phyloP scores from a whole-genome alignment of 1,140 invertebrate species.

The Bathynomus jamesi region DNA sequence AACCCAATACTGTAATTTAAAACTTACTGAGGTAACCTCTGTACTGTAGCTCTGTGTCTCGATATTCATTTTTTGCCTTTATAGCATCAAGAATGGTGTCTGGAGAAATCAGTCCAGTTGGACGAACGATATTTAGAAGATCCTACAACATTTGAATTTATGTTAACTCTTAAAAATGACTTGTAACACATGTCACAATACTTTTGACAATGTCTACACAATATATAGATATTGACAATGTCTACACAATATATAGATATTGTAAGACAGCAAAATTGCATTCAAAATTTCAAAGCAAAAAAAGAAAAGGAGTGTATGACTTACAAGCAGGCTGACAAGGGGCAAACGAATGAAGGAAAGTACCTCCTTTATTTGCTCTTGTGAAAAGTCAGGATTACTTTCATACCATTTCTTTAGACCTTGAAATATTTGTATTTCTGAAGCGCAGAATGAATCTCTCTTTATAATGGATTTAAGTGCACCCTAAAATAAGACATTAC shows the following conservation, averaged over 20 bases:
- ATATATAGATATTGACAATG: no score
- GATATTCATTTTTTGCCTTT: slow-evolving; percentile 65
- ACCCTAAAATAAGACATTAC: slow-evolving; percentile 45
- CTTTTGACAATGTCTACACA: no score
- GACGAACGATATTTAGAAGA: slow-evolving; percentile 75
- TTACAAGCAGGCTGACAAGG: slow-evolving; percentile 56
- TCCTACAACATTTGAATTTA: slow-evolving; percentile 54
- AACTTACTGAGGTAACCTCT: slow-evolving; percentile 60
- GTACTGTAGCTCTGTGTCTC: slow-evolving; percentile 55
- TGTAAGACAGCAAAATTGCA: no score
- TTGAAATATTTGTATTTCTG: slow-evolving; percentile 90
- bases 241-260: no score
- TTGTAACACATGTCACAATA: no score
- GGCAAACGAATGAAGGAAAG: slow-evolving; percentile 63
- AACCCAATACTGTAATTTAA: slow-evolving; percentile 3
- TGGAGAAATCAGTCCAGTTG: slow-evolving; percentile 71
- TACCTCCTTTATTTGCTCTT: slow-evolving; percentile 38
- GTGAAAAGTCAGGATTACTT: slow-evolving; percentile 59
- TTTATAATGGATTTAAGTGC: slow-evolving; percentile 66
- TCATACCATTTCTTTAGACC: slow-evolving; percentile 78
- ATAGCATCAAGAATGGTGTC: slow-evolving; percentile 92
- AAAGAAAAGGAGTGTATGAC: no score
- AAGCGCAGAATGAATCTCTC: slow-evolving; percentile 89
- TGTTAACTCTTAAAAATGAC: no score
- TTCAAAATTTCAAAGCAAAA: no score